Conservation (phyloP, 2,797 vertebrate species). For the Ctenopoma kingsleyae region DNA sequence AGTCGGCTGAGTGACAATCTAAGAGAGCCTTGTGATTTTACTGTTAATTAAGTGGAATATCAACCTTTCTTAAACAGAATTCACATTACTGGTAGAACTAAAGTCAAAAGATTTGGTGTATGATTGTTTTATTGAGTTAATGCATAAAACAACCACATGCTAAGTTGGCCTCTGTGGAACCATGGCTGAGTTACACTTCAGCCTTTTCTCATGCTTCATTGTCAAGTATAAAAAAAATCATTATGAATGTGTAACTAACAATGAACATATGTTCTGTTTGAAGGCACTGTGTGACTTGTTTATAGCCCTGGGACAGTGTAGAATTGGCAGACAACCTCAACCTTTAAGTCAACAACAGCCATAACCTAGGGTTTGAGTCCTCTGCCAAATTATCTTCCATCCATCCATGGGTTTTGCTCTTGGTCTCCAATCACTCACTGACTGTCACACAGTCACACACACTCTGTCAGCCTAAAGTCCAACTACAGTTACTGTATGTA, state of each 20-base stretch:
- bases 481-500: too few species aligned
- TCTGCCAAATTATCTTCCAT: neutral
- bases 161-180: slow-evolving; percentile 2
- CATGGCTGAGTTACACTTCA: slow-evolving; percentile 7
- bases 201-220: slow-evolving; percentile 12
- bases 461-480: too few species aligned
- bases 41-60: neutral
- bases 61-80: neutral
- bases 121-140: neutral
- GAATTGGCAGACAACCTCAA: slow-evolving; percentile 21
- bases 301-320: slow-evolving; percentile 14
- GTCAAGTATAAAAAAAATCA: slow-evolving; percentile 21
- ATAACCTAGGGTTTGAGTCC: slow-evolving; percentile 11
- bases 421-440: too few species aligned
- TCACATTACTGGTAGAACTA: neutral
- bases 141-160: neutral
- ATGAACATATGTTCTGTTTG: slow-evolving; percentile 20
- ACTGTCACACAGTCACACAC: too few species aligned
- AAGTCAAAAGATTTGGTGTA: neutral
- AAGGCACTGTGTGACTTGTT: slow-evolving; percentile 24
- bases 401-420: too few species aligned
- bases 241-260: slow-evolving; percentile 29
- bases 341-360: slow-evolving; percentile 38
- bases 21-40: neutral
- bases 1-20: neutral